Evolutionary conservation across 2,888 invertebrate genomes (phyloP).

Genomic region (Lycaena phlaeas): DNA sequence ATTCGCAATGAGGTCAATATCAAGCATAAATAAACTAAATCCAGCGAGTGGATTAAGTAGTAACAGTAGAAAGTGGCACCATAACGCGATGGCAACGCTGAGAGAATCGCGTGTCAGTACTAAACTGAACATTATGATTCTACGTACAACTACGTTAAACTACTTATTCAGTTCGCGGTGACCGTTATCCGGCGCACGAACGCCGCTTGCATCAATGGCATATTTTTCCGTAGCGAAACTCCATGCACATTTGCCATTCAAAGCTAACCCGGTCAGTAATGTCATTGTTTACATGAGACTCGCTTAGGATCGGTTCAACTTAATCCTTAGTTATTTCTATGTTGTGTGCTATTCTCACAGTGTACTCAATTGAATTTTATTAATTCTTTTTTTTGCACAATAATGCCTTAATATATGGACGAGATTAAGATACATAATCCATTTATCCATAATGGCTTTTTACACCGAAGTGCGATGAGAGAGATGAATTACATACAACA

Average conservation of each 20-base stretch:
- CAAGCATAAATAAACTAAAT: no score
- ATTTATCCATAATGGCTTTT: no score
- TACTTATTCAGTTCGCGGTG: conserved; percentile 65
- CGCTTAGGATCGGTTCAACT: conserved; percentile 21
- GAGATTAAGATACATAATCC: no score
- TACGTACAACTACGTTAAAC: conserved; percentile 57
- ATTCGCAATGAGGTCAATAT: no score
- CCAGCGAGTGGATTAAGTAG: neutral
- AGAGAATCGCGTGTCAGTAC: conserved; percentile 48
- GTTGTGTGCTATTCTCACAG: no score
- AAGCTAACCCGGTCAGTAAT: conserved; percentile 68
- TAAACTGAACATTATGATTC: conserved; percentile 63
- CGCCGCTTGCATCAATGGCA: conserved; percentile 66
- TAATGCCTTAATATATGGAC: no score
- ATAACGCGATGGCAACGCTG: conserved; percentile 26
- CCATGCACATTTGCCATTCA: conserved; percentile 65
- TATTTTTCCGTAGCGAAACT: conserved; percentile 68
- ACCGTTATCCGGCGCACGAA: conserved; percentile 68
- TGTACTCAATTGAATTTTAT: no score
- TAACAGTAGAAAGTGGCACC: conserved; percentile 60
- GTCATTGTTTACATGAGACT: conserved; percentile 59
- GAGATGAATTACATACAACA: no score
- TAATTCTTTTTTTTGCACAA: no score
- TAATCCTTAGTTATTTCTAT: neutral
- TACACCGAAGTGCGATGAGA: no score